These are phyloP conservation scores for Brachypalpus laphriformis DNA, from an alignment of 2,888 invertebrate genomes.

Conservation along the genomic window DNA sequence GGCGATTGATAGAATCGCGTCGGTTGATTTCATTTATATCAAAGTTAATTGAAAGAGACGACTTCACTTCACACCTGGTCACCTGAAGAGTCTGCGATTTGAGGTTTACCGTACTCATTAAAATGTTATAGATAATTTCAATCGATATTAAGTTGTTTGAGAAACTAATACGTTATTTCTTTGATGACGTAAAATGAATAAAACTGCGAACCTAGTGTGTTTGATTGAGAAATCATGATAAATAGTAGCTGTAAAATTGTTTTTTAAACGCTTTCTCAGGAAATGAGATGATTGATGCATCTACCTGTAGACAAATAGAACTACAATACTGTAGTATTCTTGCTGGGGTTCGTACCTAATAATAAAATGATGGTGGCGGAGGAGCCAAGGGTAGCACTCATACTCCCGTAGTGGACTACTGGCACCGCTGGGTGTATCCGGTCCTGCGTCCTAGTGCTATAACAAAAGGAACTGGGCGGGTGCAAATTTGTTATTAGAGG, in stretches of 20 bases:
- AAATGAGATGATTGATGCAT: too few relatives aligned
- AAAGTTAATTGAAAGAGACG: neutral
- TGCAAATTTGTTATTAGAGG: too few relatives aligned
- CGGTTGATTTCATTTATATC: neutral
- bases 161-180: neutral
- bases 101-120: neutral
- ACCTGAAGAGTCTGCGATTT: neutral
- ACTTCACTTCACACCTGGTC: slow-evolving; percentile 15
- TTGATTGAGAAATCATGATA: neutral
- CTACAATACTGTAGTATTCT: too few relatives aligned
- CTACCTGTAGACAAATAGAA: too few relatives aligned
- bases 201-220: neutral
- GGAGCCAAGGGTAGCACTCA: too few relatives aligned
- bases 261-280: neutral
- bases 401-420: too few relatives aligned
- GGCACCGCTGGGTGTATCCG: too few relatives aligned
- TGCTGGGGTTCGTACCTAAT: too few relatives aligned
- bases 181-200: neutral
- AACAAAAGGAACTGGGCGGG: too few relatives aligned
- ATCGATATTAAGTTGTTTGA: neutral
- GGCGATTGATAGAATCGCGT: neutral
- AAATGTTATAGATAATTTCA: slow-evolving; percentile 2
- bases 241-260: neutral
- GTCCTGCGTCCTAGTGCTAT: too few relatives aligned
- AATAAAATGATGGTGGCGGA: too few relatives aligned